Base-by-base conservation (phyloP, 2,888 invertebrate genomes). In the Euzetes globulus region DNA sequence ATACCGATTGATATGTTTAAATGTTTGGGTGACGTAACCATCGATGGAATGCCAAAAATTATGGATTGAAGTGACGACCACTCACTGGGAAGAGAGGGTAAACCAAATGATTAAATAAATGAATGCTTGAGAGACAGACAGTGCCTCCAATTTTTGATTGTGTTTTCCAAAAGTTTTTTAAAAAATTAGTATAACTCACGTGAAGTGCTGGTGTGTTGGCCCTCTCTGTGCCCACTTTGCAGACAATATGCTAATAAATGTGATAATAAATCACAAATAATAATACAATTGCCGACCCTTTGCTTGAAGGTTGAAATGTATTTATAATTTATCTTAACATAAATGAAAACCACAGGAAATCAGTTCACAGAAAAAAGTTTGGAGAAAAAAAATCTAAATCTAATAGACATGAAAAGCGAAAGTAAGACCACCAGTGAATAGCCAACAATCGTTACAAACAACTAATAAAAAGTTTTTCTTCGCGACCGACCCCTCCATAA, bases 311-410 rank as follows among this genome's bases (percentile, higher is more conserved):
- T 29, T 65, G 15, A 29, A 37, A 65, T n/a, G 33, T 3, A 37
- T 65, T 65, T 65, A 65, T 65, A 37, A 65, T 65, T 65, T 65
- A 65, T 65, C 11, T 33, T 3, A 37, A 65, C 11, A 4, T 65
- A n/a, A 65, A 65, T 65, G 65, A 65, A 65, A 65, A 65, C 65
- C 65, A 65, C 65, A 65, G 65, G 65, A 65, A 65, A 65, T 65
- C 13, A 11, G 58, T 58, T 58, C 4, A 15, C 3, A 58, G n/a
- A 50, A 50, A 15, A 50, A 50, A 50, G 4, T n/a, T 50, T 50
- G 4, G 3, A 7, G 27, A 25, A 58, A 58, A 9, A 27, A 27
- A 2, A 3, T 15, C 9, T 9, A 58, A 58, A 58, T n/a, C n/a
- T 15, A 58, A 58, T 27, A 41, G 19, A 65, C 9, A 27, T 65